Percentiles rank a stretch among this genome's conserved stretches.
These are phyloP conservation scores for Ramphastos sulfuratus DNA, from an alignment of 2,113 vertebrate genomes.

Conservation along the genomic window DNA sequence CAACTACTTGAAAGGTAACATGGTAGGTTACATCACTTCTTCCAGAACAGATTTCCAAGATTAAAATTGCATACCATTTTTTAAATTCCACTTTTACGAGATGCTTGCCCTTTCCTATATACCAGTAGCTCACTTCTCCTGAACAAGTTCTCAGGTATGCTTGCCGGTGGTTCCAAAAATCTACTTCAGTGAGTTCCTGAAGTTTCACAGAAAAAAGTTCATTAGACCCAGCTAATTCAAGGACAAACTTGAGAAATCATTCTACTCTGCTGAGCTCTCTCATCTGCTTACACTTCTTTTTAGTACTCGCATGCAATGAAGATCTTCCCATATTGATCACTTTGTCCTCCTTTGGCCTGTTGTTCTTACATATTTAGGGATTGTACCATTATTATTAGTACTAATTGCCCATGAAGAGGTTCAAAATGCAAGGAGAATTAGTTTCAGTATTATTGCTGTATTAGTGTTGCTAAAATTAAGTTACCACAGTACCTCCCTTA, in stretches of 20 bases:
- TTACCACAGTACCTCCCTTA: neutral
- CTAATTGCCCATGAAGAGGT: neutral
- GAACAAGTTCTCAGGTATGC: neutral
- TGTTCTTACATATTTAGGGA: neutral
- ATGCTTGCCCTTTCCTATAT: neutral
- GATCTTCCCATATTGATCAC: rapidly evolving
- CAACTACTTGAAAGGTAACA: neutral
- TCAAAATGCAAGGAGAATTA: neutral
- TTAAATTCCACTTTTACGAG: neutral
- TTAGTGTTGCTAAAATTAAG: neutral
- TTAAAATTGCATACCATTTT: neutral
- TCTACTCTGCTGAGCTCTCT: no score
- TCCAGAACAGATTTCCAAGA: neutral
- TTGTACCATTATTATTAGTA: neutral
- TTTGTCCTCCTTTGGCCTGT: neutral
- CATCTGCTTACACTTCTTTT: neutral
- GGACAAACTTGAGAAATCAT: neutral
- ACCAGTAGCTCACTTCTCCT: neutral
- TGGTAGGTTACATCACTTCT: neutral
- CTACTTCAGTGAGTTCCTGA: neutral
- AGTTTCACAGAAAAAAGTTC: neutral
- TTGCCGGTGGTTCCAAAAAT: neutral
- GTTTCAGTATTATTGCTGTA: neutral
- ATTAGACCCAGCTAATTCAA: neutral
- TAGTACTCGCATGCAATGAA: neutral